Percentiles rank a stretch among this genome's conserved stretches.
phyloP scores from a whole-genome alignment of 2,113 vertebrate genomes.

The Ornithorhynchus anatinus region DNA sequence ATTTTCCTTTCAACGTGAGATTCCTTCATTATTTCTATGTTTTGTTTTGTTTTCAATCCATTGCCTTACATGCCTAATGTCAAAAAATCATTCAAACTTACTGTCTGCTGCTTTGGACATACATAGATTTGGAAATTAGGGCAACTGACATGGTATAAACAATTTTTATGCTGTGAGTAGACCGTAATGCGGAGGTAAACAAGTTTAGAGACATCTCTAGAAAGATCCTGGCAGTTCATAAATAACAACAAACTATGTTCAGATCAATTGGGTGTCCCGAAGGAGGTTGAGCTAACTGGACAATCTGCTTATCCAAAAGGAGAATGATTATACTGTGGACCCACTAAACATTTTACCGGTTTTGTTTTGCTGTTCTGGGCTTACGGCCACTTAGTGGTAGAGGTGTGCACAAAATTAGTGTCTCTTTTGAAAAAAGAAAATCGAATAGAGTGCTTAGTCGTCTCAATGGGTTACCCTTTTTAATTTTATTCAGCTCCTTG shows the following conservation, averaged over 20 bases:
- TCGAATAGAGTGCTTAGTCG: neutral
- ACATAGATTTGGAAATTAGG: neutral
- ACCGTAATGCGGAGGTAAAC: neutral
- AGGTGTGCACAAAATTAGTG: neutral
- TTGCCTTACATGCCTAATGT: too few relatives aligned
- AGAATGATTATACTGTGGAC: neutral
- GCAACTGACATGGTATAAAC: too few relatives aligned
- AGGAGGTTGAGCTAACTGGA: conserved; percentile 22
- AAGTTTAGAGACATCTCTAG: neutral
- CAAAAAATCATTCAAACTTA: too few relatives aligned
- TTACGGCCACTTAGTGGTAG: neutral
- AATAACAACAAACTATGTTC: conserved; percentile 15
- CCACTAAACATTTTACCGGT: neutral
- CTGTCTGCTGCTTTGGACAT: too few relatives aligned
- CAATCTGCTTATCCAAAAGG: neutral
- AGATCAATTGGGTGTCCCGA: conserved; percentile 27
- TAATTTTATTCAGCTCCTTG: too few relatives aligned
- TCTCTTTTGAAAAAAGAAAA: conserved; percentile 1
- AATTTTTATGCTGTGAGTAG: neutral
- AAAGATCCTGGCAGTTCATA: conserved; percentile 1
- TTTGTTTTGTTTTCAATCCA: too few relatives aligned
- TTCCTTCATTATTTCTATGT: too few relatives aligned
- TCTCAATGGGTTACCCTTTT: too few relatives aligned
- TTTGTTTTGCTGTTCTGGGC: neutral
- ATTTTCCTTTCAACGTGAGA: too few relatives aligned